Evolutionary conservation across 2,888 invertebrate genomes (phyloP).

Genomic region (Synanthedon vespiformis): DNA sequence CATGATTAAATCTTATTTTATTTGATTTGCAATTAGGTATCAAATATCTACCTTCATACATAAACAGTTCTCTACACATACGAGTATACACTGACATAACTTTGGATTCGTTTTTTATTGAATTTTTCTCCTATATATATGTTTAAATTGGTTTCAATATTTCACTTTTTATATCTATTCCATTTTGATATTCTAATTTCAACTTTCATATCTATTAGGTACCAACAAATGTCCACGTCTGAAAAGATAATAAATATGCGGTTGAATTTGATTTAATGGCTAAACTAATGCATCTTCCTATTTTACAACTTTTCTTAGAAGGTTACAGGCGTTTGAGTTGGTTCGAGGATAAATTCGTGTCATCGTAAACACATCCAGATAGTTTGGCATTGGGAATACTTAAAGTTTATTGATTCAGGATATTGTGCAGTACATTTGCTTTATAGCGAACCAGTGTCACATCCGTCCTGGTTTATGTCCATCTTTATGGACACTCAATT

Average conservation of each 20-base stretch:
- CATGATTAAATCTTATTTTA: too few species aligned
- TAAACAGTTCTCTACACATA: too few species aligned
- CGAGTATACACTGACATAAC: too few species aligned
- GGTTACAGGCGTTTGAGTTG: neutral
- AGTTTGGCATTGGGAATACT: slow-evolving; percentile 14
- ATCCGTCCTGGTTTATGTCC: slow-evolving; percentile 6
- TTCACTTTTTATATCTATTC: neutral
- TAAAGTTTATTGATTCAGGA: slow-evolving; percentile 29
- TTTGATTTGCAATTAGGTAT: too few species aligned
- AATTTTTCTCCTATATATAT: too few species aligned
- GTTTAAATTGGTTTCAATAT: neutral
- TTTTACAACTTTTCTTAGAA: neutral
- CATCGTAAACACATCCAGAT: slow-evolving; percentile 37
- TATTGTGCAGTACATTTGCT: slow-evolving; percentile 22
- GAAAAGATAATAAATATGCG: too few species aligned
- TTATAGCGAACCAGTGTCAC: slow-evolving; percentile 28
- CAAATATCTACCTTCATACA: too few species aligned
- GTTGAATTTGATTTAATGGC: too few species aligned
- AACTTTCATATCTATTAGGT: neutral
- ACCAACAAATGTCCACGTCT: neutral
- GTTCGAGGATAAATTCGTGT: slow-evolving; percentile 7
- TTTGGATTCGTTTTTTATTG: too few species aligned
- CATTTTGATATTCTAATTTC: neutral
- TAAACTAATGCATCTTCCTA: too few species aligned
- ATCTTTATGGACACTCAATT: neutral